Evolutionary conservation across 2,888 invertebrate genomes (phyloP), one percentile per base, ranked within the genome.

Genomic region (Automeris io): DNA sequence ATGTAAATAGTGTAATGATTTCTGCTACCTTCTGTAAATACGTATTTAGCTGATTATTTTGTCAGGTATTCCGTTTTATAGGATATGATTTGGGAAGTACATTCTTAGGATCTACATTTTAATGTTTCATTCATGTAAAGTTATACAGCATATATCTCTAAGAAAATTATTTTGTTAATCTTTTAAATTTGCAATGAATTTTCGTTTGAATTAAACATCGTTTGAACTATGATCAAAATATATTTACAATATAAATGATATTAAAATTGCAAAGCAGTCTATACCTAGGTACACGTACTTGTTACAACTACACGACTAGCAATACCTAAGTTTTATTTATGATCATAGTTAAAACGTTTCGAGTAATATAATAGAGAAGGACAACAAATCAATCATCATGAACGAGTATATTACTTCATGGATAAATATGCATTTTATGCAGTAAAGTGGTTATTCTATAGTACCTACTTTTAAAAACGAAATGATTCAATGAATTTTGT

Each of bases 31-130:
- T 68, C 60, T 70, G 79, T 80, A 82, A 80, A 79, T 80, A 82
- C 59, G 51, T 62, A 59, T 50, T 46, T 48, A 37, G 61, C 53
- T 71, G 73, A 75, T 72, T 69, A 43, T 49, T 55, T 58, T 62
- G 53, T 79, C 85, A 85, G 85, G 83, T 85, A 83, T 80, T 74
- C 67, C 74, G 81, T 82, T 81, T 35, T 59, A 63, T 49, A 63
- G 70, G 85, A 85, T 86, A 86, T 86, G 85, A 78, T 72, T 65
- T 53, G 53, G 60, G 48, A 54, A 54, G 51, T 51, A 49, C 44
- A 52, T 47, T 40, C 33, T 34, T 34, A 34, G 8, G 16, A 29
- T 29, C 26, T 29, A 29, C 13, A 13, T 26, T 29, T 11, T 24
- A n/a, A n/a, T n/a, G n/a, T n/a, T n/a, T n/a, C n/a, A n/a, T n/a